A percentile compares a stretch with the other conserved stretches of the same genome.
These are phyloP conservation scores for Philaenus spumarius DNA, from an alignment of 1,140 invertebrate genomes.

Conservation along the genomic window DNA sequence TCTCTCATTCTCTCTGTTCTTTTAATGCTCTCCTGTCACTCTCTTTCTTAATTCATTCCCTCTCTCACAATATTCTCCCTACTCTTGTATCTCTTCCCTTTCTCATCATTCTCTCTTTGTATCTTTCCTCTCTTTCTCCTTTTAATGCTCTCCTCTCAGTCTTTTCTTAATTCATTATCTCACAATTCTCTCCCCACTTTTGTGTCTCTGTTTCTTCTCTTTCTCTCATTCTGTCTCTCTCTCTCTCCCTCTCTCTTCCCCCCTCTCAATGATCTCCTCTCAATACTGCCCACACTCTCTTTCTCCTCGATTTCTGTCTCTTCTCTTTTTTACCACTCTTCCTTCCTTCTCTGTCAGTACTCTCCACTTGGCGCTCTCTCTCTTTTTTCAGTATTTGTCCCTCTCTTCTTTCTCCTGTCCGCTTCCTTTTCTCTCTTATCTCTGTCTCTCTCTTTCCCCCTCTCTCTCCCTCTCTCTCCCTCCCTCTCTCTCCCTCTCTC, in stretches of 20 bases:
- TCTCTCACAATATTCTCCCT: background rate
- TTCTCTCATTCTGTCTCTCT: background rate
- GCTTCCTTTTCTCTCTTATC: background rate
- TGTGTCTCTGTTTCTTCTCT: background rate
- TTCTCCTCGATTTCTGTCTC: constrained; percentile 12
- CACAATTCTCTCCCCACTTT: background rate
- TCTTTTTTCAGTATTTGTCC: background rate
- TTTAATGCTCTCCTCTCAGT: background rate
- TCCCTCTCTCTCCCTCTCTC: background rate
- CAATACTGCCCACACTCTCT: constrained; percentile 6
- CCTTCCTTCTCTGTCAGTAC: background rate
- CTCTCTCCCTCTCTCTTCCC: constrained; percentile 2
- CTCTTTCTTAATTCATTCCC: background rate
- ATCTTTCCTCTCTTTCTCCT: constrained; percentile 10
- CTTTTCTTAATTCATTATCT: background rate
- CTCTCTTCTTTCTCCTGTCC: constrained; percentile 2
- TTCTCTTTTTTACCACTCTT: constrained; percentile 5
- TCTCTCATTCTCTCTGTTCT: background rate
- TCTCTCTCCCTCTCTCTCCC: background rate
- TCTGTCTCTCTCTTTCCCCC: constrained; percentile 10
- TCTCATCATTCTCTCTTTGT: background rate
- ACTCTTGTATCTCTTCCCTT: background rate
- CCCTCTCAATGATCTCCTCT: background rate
- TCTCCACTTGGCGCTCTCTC: constrained; percentile 6
- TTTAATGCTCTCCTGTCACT: background rate